Evolutionary conservation across 2,797 vertebrate species (phyloP).

Genomic region (Pangasius mekongensis): DNA sequence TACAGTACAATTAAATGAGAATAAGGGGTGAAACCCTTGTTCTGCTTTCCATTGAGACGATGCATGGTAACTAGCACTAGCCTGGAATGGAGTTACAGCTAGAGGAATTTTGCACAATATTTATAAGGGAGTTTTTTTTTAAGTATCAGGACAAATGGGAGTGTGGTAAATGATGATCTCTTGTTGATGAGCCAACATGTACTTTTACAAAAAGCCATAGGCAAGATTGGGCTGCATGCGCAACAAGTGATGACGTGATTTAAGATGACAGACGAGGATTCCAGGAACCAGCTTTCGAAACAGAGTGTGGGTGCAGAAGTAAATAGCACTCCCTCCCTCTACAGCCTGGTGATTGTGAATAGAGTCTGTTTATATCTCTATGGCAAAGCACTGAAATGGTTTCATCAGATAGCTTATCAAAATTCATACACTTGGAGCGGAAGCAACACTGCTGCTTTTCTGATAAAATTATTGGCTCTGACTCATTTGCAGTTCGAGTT

Average conservation of each 20-base stretch:
- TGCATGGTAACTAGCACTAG: neutral
- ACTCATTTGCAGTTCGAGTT: neutral
- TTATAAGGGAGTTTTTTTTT: neutral
- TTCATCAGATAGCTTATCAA: conserved; percentile 5
- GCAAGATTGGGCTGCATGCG: neutral
- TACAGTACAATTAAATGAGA: neutral
- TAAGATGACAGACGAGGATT: neutral
- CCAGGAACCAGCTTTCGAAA: conserved; percentile 27
- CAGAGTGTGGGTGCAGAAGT: neutral
- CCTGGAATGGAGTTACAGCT: neutral
- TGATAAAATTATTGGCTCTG: neutral
- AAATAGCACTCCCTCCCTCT: conserved; percentile 9
- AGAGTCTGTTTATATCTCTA: neutral
- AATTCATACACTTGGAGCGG: neutral
- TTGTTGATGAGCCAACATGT: neutral
- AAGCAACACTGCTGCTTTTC: neutral
- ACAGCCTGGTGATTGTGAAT: conserved; percentile 10
- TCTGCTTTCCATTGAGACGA: neutral
- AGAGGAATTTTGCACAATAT: neutral
- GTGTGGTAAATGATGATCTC: neutral
- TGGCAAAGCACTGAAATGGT: neutral
- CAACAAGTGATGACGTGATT: conserved; percentile 19
- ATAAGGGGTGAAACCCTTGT: neutral
- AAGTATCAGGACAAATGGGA: neutral
- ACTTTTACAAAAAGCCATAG: neutral